A percentile compares a stretch with the other conserved stretches of the same genome.
phyloP scores from a whole-genome alignment of 1,140 invertebrate genomes.

The Trachymyrmex cornetzi region DNA sequence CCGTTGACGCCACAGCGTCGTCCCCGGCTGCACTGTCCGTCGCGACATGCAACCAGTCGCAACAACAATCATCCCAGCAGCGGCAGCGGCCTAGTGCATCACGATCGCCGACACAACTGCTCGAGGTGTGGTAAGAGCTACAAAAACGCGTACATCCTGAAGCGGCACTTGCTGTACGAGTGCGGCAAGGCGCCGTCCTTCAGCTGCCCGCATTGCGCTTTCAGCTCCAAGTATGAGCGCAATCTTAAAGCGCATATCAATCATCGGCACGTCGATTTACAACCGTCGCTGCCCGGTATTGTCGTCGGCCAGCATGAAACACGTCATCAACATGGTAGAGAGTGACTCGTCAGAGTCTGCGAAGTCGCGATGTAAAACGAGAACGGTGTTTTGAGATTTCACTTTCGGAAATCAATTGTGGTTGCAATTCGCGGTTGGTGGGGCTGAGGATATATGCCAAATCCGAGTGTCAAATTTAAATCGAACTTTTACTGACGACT shows the following conservation, averaged over 20 bases:
- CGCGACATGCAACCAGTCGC: slow-evolving; percentile 76
- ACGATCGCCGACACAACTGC: slow-evolving; percentile 85
- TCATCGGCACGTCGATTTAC: slow-evolving; percentile 83
- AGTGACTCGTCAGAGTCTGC: slow-evolving; percentile 50
- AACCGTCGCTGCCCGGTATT: slow-evolving; percentile 63
- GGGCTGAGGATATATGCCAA: background rate
- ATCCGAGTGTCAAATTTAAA: slow-evolving; percentile 41
- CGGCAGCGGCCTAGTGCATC: slow-evolving; percentile 64
- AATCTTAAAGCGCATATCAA: slow-evolving; percentile 86
- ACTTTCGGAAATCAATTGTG: background rate
- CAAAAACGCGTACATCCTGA: slow-evolving; percentile 86
- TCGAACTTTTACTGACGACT: background rate
- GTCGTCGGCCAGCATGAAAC: slow-evolving; percentile 76
- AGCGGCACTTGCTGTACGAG: slow-evolving; percentile 86
- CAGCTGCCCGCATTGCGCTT: slow-evolving; percentile 86
- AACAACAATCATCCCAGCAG: slow-evolving; percentile 80
- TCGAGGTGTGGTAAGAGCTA: slow-evolving; percentile 86
- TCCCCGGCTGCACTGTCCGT: slow-evolving; percentile 81
- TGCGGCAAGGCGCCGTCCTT: slow-evolving; percentile 87
- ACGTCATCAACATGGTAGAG: slow-evolving; percentile 50
- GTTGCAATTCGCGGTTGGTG: background rate
- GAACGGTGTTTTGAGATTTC: background rate
- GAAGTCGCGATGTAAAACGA: slow-evolving; percentile 7
- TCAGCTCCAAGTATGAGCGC: slow-evolving; percentile 86
- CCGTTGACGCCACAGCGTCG: slow-evolving; percentile 83